phyloP scores from a whole-genome alignment of 1,140 invertebrate genomes.

The Procambarus virginalis region DNA sequence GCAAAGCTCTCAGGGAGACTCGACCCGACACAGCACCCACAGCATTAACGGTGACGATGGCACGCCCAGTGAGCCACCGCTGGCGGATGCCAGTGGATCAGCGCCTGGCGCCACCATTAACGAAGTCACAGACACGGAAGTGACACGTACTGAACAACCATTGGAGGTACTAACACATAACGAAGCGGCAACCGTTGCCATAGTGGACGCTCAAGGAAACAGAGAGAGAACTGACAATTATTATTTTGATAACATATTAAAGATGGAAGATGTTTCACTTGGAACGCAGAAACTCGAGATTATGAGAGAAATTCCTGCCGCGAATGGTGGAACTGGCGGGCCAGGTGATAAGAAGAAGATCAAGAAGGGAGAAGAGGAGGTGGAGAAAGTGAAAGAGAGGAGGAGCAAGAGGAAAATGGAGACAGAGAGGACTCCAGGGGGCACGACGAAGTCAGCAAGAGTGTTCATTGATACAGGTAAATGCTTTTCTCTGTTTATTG shows the following conservation, averaged over 20 bases:
- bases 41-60: background rate
- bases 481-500: background rate
- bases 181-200: background rate
- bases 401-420: conserved; percentile 22
- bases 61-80: background rate
- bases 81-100: background rate
- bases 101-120: background rate
- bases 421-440: background rate
- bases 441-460: conserved; percentile 6
- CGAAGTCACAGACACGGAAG: background rate
- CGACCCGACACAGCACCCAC: background rate
- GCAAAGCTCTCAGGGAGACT: background rate
- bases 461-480: conserved; percentile 20
- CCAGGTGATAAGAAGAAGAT: background rate
- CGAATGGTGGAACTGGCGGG: background rate
- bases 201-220: background rate
- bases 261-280: background rate
- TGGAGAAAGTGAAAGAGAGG: background rate
- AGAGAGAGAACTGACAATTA: background rate
- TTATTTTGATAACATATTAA: background rate
- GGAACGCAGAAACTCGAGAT: background rate
- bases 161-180: background rate
- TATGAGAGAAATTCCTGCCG: background rate
- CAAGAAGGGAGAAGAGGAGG: background rate
- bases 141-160: too few relatives aligned